phyloP scores from a whole-genome alignment of 2,113 vertebrate genomes.

The Myodes glareolus region DNA sequence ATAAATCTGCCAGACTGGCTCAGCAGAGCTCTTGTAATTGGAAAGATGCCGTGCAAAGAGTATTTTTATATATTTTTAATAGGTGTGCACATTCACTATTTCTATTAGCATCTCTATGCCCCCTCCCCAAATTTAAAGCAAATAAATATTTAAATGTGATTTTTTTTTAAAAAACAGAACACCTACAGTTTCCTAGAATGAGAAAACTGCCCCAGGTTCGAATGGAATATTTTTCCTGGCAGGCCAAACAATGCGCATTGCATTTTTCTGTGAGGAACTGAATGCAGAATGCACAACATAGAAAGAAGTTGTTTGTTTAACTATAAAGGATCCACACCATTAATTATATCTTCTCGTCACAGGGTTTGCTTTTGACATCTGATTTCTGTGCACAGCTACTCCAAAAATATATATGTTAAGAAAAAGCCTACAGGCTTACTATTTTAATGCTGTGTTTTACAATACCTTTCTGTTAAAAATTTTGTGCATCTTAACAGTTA shows the following conservation, averaged over 20 bases:
- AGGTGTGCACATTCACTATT: slow-evolving; percentile 14
- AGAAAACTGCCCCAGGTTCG: neutral
- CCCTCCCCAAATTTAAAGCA: slow-evolving; percentile 10
- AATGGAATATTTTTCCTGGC: neutral
- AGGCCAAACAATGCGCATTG: neutral
- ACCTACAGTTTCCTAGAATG: neutral
- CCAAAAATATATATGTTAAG: neutral
- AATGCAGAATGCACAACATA: neutral
- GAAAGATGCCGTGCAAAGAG: neutral
- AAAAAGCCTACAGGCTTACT: neutral
- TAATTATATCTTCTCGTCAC: neutral
- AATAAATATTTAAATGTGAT: slow-evolving; percentile 5
- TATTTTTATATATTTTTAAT: slow-evolving; percentile 3
- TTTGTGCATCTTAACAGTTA: slow-evolving; percentile 2
- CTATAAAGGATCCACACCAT: slow-evolving; percentile 4
- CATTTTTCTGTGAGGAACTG: neutral
- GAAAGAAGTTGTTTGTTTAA: neutral
- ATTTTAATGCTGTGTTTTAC: neutral
- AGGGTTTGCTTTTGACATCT: slow-evolving; percentile 4
- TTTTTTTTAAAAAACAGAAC: neutral
- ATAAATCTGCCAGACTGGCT: slow-evolving; percentile 14
- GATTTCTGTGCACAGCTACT: neutral
- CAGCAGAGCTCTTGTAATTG: slow-evolving; percentile 5
- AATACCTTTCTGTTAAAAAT: neutral
- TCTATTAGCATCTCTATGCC: neutral